Percentiles rank a stretch among this genome's conserved stretches.
These are phyloP conservation scores for Solenopsis invicta DNA, from an alignment of 1,140 invertebrate genomes.

Conservation along the genomic window DNA sequence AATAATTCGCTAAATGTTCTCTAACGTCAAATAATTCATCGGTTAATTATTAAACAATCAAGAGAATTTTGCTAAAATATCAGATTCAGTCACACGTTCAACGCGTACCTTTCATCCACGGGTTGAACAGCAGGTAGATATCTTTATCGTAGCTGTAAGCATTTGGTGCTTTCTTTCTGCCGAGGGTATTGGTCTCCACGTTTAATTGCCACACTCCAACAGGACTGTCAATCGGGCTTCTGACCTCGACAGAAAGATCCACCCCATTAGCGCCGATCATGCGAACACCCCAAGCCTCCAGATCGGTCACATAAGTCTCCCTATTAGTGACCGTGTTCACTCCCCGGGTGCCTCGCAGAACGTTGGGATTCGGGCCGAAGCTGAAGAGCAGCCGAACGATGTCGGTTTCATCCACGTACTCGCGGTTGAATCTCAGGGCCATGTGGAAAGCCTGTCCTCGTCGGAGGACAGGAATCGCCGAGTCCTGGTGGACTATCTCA, in stretches of 20 bases:
- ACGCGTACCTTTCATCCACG: constrained; percentile 91
- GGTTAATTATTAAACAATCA: neutral
- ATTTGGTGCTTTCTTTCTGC: constrained; percentile 72
- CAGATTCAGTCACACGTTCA: neutral
- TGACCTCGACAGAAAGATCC: constrained; percentile 81
- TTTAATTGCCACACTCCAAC: constrained; percentile 84
- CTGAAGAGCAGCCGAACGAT: constrained; percentile 82
- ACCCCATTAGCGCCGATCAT: constrained; percentile 74
- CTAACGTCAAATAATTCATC: neutral
- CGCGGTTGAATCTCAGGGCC: constrained; percentile 86
- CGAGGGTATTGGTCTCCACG: constrained; percentile 81
- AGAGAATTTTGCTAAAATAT: neutral
- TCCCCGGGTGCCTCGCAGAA: constrained; percentile 81
- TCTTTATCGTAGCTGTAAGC: constrained; percentile 79
- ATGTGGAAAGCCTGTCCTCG: constrained; percentile 88
- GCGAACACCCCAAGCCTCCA: constrained; percentile 83
- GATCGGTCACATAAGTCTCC: constrained; percentile 77
- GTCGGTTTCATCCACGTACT: constrained; percentile 80
- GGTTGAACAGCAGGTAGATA: constrained; percentile 94
- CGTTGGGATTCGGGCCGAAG: constrained; percentile 83
- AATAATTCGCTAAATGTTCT: neutral
- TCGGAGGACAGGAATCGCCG: constrained; percentile 85
- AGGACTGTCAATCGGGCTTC: constrained; percentile 84
- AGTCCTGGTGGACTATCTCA: constrained; percentile 86
- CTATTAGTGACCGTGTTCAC: constrained; percentile 77